Evolutionary conservation across 2,888 invertebrate species (phyloP).

Genomic region (Oligia fasciuncula): DNA sequence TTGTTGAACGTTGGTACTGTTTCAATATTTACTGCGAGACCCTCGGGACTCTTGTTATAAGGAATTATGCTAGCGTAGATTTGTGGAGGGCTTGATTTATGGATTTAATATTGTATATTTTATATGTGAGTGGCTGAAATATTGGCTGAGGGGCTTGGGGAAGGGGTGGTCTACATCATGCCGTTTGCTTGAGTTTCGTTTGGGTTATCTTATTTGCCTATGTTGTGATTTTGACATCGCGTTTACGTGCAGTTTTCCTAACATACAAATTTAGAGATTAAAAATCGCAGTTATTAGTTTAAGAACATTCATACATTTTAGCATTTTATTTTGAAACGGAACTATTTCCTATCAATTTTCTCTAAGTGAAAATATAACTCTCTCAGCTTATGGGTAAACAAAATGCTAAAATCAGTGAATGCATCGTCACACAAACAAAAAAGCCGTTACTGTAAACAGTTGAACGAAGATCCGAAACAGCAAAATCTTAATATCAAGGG

Average conservation of each 20-base stretch:
- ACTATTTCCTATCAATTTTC: neutral
- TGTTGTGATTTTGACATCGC: neutral
- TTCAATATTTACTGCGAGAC: constrained; percentile 63
- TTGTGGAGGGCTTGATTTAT: constrained; percentile 59
- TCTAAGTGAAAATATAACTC: neutral
- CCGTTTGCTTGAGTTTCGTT: constrained; percentile 7
- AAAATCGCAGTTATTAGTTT: neutral
- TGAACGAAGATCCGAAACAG: neutral
- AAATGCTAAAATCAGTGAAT: neutral
- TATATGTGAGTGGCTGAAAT: constrained; percentile 44
- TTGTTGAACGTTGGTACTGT: constrained; percentile 51
- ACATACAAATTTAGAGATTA: neutral
- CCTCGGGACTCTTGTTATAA: constrained; percentile 45
- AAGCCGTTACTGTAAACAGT: neutral
- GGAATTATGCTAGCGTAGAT: constrained; percentile 58
- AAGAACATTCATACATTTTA: neutral
- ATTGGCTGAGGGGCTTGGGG: constrained; percentile 27
- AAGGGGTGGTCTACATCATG: constrained; percentile 8
- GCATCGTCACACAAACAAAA: neutral
- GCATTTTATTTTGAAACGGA: neutral
- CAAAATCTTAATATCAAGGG: no score
- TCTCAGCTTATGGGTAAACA: no score
- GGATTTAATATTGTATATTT: constrained; percentile 61
- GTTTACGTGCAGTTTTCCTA: neutral
- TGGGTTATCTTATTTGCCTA: neutral